Conservation (phyloP, 2,113 vertebrate species). For the Archocentrus centrarchus region DNA sequence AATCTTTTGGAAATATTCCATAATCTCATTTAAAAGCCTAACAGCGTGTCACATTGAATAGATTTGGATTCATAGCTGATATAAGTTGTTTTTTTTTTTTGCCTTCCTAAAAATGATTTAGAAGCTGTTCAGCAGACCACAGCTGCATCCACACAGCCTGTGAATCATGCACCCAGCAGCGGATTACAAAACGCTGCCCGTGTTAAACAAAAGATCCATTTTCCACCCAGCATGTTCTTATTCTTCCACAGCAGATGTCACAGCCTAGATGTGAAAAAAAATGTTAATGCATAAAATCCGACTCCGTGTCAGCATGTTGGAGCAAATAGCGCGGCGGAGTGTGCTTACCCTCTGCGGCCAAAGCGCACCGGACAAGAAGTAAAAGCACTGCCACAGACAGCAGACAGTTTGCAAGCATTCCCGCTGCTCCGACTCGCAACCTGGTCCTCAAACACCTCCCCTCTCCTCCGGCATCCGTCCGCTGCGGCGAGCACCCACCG, state of each 20-base stretch:
- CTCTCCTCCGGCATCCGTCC: constrained; percentile 59
- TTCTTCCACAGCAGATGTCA: not conserved
- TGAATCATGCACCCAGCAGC: constrained; percentile 44
- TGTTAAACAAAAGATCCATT: constrained; percentile 44
- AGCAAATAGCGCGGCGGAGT: constrained; percentile 3
- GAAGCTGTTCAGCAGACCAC: constrained; percentile 7
- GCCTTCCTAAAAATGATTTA: not conserved
- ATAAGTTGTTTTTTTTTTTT: constrained; percentile 3
- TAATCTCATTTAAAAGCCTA: constrained; percentile 13
- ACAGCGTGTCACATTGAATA: not conserved
- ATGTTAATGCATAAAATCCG: constrained; percentile 20
- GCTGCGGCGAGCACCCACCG: constrained; percentile 40
- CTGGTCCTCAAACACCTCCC: constrained; percentile 65
- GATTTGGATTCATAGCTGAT: not conserved
- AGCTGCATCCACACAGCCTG: constrained; percentile 24
- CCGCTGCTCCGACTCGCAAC: constrained; percentile 53
- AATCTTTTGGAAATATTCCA: not conserved
- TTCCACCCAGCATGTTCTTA: not conserved
- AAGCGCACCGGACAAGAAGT: constrained; percentile 73
- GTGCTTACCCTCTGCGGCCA: constrained; percentile 80
- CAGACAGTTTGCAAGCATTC: constrained; percentile 71
- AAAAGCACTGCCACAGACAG: constrained; percentile 71
- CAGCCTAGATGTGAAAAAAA: constrained; percentile 12
- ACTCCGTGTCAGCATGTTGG: not conserved
- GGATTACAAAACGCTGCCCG: constrained; percentile 45